A percentile compares a stretch with the other conserved stretches of the same genome.
These are phyloP conservation scores for Pollenia angustigena DNA, from an alignment of 2,888 invertebrate genomes.

Conservation along the genomic window DNA sequence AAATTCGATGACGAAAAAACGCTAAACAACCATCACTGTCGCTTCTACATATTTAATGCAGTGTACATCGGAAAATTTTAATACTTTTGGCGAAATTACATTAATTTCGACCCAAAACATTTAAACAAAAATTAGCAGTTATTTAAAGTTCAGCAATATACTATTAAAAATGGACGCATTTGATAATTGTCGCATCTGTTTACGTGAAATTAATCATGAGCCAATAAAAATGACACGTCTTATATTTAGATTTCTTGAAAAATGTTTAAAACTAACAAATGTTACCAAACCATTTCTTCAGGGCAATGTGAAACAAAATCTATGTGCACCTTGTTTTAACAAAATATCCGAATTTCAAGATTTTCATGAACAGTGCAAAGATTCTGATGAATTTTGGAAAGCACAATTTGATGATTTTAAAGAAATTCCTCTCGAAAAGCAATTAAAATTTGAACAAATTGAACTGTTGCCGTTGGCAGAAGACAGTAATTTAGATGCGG, in stretches of 20 bases:
- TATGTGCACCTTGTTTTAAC: constrained; percentile 70
- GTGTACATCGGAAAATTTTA: constrained; percentile 36
- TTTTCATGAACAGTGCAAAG: constrained; percentile 66
- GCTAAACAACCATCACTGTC: neutral
- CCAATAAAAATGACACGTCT: constrained; percentile 68
- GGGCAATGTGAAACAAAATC: constrained; percentile 65
- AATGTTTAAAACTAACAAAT: constrained; percentile 49
- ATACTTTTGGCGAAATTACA: constrained; percentile 61
- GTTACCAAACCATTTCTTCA: constrained; percentile 38
- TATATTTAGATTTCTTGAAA: constrained; percentile 63
- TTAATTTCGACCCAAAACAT: constrained; percentile 36
- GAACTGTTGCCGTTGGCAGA: constrained; percentile 17
- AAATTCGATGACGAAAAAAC: too few relatives aligned
- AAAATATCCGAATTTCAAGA: constrained; percentile 67
- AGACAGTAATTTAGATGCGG: constrained; percentile 51
- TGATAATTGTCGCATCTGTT: constrained; percentile 70
- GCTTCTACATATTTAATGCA: constrained; percentile 15
- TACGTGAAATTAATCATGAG: constrained; percentile 59
- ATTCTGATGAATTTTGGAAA: constrained; percentile 69
- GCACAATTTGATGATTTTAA: constrained; percentile 49
- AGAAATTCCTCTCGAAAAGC: neutral
- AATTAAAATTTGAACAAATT: constrained; percentile 8
- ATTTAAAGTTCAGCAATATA: neutral
- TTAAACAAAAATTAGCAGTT: constrained; percentile 53
- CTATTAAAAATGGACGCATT: constrained; percentile 61